phyloP scores from a whole-genome alignment of 1,140 invertebrate species.

The Drosophila chauvacae region DNA sequence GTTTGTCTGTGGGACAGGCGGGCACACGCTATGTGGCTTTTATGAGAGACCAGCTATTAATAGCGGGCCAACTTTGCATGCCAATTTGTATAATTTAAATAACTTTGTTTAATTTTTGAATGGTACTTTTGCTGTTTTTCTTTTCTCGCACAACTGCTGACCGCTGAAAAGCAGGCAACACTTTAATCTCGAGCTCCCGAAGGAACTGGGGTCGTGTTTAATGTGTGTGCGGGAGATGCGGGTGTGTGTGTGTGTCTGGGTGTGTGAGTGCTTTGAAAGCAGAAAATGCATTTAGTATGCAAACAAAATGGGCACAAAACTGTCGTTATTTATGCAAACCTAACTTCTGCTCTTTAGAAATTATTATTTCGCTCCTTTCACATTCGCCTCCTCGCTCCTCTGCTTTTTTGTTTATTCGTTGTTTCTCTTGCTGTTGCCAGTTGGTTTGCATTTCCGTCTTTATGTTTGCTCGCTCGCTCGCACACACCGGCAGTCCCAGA shows the following conservation, averaged over 20 bases:
- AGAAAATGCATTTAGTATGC: conserved; percentile 69
- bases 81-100: conserved; percentile 53
- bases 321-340: conserved; percentile 79
- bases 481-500: conserved; percentile 2
- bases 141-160: conserved; percentile 5
- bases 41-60: conserved; percentile 33
- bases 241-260: conserved; percentile 4
- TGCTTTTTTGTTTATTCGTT: conserved; percentile 44
- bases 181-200: conserved; percentile 33
- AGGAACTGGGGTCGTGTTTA: conserved; percentile 35
- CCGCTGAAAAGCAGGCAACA: conserved; percentile 38
- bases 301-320: conserved; percentile 73
- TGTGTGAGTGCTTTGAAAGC: conserved; percentile 33
- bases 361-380: conserved; percentile 73
- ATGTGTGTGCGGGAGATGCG: conserved; percentile 6
- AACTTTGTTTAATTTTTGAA: conserved; percentile 52
- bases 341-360: conserved; percentile 80
- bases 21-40: conserved; percentile 29
- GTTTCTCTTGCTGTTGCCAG: conserved; percentile 64
- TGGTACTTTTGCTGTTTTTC: conserved; percentile 4
- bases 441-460: conserved; percentile 76
- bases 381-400: conserved; percentile 22
- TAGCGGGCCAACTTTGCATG: conserved; percentile 33
- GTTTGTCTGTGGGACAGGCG: conserved; percentile 53
- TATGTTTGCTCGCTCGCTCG: conserved; percentile 61